Conservation (phyloP, 2,797 vertebrate genomes). For the Rousettus madagascariensis region DNA sequence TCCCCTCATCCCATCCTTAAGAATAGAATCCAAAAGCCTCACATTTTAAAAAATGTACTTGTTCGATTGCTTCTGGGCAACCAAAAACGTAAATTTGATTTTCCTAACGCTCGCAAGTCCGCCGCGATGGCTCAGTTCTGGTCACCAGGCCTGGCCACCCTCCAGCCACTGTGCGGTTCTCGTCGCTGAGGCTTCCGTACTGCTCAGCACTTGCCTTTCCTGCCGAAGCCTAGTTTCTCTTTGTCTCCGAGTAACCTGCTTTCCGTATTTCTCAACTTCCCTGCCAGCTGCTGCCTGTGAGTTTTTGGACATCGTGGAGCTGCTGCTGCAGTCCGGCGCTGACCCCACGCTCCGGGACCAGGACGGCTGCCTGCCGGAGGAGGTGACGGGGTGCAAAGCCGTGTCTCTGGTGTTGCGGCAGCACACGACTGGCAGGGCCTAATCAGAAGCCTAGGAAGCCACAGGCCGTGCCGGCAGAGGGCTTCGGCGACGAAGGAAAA, state of each 20-base stretch:
- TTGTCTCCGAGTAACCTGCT: neutral
- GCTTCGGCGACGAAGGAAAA: neutral
- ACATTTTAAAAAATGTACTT: neutral
- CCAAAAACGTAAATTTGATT: slow-evolving; percentile 42
- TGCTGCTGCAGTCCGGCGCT: slow-evolving; percentile 92
- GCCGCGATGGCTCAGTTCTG: neutral
- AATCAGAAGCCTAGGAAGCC: slow-evolving; percentile 46
- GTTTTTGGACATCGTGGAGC: slow-evolving; percentile 95
- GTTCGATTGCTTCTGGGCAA: neutral
- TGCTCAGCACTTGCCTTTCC: neutral
- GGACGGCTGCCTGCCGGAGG: slow-evolving; percentile 94
- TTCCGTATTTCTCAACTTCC: neutral
- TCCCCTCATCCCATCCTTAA: slow-evolving; percentile 10
- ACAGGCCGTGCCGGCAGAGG: neutral
- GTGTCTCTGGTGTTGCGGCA: slow-evolving; percentile 91
- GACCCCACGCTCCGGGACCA: slow-evolving; percentile 93
- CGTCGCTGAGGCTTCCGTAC: rapidly evolving
- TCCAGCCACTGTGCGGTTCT: neutral
- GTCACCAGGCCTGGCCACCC: neutral
- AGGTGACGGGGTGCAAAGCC: slow-evolving; percentile 93
- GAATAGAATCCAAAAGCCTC: neutral
- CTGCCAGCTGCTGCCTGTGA: slow-evolving; percentile 94
- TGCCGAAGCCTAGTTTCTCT: rapidly evolving
- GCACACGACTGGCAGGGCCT: slow-evolving; percentile 87
- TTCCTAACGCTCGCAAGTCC: neutral